phyloP scores from a whole-genome alignment of 2,113 vertebrate species.

The Tichodroma muraria region DNA sequence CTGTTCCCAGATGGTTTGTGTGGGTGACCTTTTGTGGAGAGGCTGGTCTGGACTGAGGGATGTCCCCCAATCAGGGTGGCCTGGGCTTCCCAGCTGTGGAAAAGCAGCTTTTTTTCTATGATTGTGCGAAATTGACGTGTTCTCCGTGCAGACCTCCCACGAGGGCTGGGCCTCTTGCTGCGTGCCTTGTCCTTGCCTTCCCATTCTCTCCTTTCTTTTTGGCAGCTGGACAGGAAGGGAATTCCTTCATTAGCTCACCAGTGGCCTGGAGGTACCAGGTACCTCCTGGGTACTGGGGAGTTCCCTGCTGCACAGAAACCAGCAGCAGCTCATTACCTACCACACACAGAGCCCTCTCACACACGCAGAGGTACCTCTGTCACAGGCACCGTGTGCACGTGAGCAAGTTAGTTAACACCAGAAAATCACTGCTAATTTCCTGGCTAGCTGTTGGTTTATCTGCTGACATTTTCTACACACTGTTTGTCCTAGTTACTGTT shows the following conservation, averaged over 20 bases:
- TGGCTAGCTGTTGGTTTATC: neutral
- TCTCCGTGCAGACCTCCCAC: neutral
- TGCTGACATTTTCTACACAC: neutral
- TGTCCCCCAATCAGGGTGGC: neutral
- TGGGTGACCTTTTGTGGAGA: neutral
- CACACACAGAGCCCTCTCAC: neutral
- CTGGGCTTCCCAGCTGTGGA: neutral
- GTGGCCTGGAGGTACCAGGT: neutral
- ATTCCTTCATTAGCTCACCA: neutral
- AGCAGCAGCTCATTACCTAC: neutral
- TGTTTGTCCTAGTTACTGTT: neutral
- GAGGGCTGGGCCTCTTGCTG: neutral
- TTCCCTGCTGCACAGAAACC: neutral
- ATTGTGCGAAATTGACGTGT: accelerated
- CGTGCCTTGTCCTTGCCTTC: neutral
- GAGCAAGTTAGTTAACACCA: neutral
- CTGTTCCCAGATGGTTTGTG: neutral
- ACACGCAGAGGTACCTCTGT: neutral
- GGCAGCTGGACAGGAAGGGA: neutral
- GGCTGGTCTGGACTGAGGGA: neutral
- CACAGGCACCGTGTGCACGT: accelerated
- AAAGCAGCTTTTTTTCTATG: neutral
- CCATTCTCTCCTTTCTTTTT: neutral
- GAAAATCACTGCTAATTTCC: neutral
- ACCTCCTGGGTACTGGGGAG: no score